Evolutionary conservation across 2,888 invertebrate genomes (phyloP), one percentile per base, ranked within the genome.

Genomic region (Hirtodrosophila alboralis): DNA sequence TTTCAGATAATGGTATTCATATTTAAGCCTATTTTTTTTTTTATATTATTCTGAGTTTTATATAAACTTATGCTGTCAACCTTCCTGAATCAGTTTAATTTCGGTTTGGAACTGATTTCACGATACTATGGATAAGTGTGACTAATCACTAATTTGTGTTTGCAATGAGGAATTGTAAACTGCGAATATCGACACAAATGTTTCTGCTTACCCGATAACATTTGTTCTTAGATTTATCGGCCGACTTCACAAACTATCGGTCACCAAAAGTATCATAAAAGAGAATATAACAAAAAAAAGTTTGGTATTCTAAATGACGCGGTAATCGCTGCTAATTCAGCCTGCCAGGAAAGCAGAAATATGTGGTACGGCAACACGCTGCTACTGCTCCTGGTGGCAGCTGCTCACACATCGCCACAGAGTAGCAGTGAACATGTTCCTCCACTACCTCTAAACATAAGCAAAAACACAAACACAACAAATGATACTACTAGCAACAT

Each of bases 401-500:
- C 56, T 56, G 62, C 23, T 36, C 67, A 66, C 33, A 52, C 61
- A 56, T 34, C 31, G 44, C 41, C 61, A 45, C 23, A 47, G 41
- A 38, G 13, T 34, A 63, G 49, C 63, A 70, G 67, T 53, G 80
- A 83, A 83, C 64, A 79, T 71, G 80, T 80, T 80, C 80, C 80
- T 81, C 67, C 67, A 68, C 68, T 78, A 76, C 74, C 79, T 81
- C 58, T 86, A 75, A 73, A 59, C 51, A 59, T 83, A 79, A 83
- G 83, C 66, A 86, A 75, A 67, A 65, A 65, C 66, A 65, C 66
- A 62, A 48, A 38, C 61, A 68, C 57, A 63, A 44, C 53, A 63
- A 64, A 61, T 58, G 62, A 60, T 62, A 69, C 44, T 30, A 75
- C 74, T 75, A 75, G 63, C 54, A 71, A 75, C 44, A 65, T 69